Percentiles rank a stretch among this genome's conserved stretches.
Evolutionary conservation across 2,113 vertebrate genomes (phyloP).

Genomic region (Ceratotherium simum): DNA sequence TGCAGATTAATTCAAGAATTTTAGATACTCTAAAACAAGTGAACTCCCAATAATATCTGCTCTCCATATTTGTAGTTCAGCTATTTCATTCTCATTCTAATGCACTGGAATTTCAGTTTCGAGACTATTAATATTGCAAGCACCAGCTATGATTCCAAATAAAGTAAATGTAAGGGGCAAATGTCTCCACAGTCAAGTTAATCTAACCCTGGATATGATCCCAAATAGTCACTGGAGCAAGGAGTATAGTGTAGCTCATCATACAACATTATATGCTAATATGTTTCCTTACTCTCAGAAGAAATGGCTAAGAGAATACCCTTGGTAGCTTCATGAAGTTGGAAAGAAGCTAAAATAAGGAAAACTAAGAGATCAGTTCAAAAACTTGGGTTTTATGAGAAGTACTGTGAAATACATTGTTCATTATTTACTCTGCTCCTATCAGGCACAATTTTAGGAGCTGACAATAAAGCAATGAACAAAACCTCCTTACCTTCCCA

Average conservation of each 20-base stretch:
- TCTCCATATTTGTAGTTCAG: background rate
- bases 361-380: background rate
- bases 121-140: background rate
- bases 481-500: background rate
- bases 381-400: background rate
- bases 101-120: background rate
- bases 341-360: background rate
- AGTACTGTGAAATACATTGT: background rate
- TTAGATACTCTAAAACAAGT: background rate
- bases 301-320: background rate
- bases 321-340: background rate
- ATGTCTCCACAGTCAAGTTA: background rate
- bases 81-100: background rate
- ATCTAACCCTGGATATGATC: background rate
- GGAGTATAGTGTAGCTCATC: background rate
- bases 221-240: background rate
- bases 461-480: background rate
- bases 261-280: background rate
- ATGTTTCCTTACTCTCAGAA: background rate
- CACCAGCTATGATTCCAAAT: background rate
- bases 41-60: background rate
- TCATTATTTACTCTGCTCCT: background rate
- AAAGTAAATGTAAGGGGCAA: background rate
- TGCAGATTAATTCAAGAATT: background rate
- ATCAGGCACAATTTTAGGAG: background rate